Conservation (phyloP, 2,113 vertebrate species). For the Protomyctophum bolini region DNA sequence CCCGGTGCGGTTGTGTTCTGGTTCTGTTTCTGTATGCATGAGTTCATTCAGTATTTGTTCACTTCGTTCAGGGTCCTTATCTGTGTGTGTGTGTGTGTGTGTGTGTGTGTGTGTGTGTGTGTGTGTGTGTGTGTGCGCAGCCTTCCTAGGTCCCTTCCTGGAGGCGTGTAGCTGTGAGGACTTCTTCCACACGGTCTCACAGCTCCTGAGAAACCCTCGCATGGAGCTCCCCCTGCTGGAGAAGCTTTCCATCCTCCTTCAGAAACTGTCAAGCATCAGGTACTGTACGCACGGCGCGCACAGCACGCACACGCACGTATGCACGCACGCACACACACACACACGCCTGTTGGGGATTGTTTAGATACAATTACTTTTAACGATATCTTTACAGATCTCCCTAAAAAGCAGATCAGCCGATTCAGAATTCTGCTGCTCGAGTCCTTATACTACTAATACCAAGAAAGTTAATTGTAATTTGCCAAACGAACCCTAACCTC, state of each 20-base stretch:
- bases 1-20: background rate
- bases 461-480: no score
- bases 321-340: background rate
- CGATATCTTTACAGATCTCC: no score
- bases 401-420: no score
- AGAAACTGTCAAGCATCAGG: slow-evolving; percentile 92
- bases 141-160: slow-evolving; percentile 80
- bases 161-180: slow-evolving; percentile 84
- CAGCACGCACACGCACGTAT: background rate
- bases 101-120: slow-evolving; percentile 1
- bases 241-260: slow-evolving; percentile 88
- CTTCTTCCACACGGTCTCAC: slow-evolving; percentile 84
- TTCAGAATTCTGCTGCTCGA: no score
- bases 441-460: no score
- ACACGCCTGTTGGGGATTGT: no score
- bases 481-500: no score
- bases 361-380: no score
- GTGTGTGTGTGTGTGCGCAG: slow-evolving; percentile 47
- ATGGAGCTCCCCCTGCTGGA: slow-evolving; percentile 82
- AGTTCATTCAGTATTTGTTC: background rate
- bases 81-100: slow-evolving; percentile 5
- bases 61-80: background rate
- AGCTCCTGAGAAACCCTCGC: slow-evolving; percentile 81
- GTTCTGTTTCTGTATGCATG: slow-evolving; percentile 31
- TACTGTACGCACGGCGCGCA: slow-evolving; percentile 40